phyloP scores from a whole-genome alignment of 2,113 vertebrate genomes.

The Narcine bancroftii region DNA sequence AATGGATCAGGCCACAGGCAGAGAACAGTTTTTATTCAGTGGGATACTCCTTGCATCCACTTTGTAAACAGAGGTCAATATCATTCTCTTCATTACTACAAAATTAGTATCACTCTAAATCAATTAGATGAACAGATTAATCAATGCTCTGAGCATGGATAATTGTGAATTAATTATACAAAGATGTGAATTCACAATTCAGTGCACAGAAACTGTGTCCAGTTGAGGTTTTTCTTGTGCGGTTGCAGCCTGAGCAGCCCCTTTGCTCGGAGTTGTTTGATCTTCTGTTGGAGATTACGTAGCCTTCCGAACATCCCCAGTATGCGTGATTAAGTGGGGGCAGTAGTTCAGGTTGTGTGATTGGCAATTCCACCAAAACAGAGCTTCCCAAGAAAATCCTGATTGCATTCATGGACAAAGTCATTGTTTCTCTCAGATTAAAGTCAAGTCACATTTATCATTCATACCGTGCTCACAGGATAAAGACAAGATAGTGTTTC shows the following conservation, averaged over 20 bases:
- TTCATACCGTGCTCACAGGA: no score
- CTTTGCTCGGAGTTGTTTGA: background rate
- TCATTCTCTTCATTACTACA: conserved; percentile 19
- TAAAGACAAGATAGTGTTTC: no score
- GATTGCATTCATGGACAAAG: background rate
- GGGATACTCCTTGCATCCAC: background rate
- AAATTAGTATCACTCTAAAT: conserved; percentile 6
- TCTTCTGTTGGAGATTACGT: background rate
- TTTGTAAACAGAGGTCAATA: background rate
- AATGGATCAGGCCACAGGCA: background rate
- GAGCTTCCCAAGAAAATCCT: background rate
- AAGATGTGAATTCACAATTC: background rate
- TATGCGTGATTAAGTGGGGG: no score
- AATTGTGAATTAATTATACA: background rate
- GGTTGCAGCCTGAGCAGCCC: background rate
- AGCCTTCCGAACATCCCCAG: background rate
- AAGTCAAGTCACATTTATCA: no score
- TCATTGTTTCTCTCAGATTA: background rate
- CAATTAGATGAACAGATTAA: conserved; percentile 24
- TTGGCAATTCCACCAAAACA: background rate
- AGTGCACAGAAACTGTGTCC: background rate
- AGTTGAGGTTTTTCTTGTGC: background rate
- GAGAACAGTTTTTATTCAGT: background rate
- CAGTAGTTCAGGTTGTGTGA: background rate
- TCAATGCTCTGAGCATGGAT: background rate